Conservation (phyloP, 2,797 vertebrate genomes). For the Acrocephalus scirpaceus region DNA sequence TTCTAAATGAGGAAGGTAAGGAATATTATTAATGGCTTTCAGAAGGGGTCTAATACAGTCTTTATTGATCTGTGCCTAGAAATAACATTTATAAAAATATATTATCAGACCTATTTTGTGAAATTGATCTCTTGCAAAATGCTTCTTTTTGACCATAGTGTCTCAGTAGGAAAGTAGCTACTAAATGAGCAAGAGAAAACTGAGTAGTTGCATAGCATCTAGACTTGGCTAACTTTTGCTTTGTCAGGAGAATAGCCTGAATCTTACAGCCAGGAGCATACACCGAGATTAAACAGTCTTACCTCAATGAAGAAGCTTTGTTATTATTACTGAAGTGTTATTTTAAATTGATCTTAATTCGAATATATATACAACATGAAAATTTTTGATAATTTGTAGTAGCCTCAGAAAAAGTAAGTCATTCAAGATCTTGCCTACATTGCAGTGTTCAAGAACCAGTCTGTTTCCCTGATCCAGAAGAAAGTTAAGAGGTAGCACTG, state of each 20-base stretch:
- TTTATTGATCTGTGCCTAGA: not conserved
- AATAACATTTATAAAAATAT: not conserved
- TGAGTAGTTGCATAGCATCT: not conserved
- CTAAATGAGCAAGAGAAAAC: not conserved
- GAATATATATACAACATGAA: not conserved
- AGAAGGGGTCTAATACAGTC: not conserved
- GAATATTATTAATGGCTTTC: not conserved
- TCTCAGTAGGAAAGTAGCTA: not conserved
- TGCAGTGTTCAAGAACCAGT: not conserved
- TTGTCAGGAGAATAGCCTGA: not conserved
- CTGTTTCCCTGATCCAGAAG: not conserved
- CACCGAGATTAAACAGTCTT: not conserved
- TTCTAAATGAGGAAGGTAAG: constrained; percentile 88
- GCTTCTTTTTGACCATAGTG: not conserved
- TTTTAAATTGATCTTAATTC: not conserved
- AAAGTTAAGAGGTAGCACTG: not conserved
- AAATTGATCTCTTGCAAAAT: not conserved
- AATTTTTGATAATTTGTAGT: not conserved
- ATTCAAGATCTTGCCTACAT: not conserved
- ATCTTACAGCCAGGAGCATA: not conserved
- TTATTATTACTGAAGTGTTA: not conserved
- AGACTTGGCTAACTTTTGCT: not conserved
- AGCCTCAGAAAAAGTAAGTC: not conserved
- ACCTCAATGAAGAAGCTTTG: not conserved
- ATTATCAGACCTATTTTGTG: not conserved